Percentiles rank a stretch among this genome's conserved stretches.
phyloP scores from a whole-genome alignment of 1,140 invertebrate genomes.

The Aphelenchoides fujianensis region DNA sequence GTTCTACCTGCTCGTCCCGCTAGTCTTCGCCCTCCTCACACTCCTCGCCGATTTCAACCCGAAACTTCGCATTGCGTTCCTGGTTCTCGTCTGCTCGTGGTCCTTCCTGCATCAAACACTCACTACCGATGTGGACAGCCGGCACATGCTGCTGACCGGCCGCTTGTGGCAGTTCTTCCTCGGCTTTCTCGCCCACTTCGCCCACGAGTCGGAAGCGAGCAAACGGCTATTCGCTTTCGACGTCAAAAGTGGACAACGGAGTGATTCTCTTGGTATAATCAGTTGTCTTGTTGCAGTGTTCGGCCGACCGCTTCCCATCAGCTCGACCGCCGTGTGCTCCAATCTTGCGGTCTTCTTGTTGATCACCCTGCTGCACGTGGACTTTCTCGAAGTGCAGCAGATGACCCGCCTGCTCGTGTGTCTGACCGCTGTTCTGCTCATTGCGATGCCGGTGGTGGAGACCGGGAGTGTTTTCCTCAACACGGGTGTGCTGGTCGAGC shows the following conservation, averaged over 20 bases:
- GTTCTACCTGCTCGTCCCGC: constrained; percentile 46
- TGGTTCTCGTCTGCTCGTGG: not conserved
- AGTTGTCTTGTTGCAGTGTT: constrained; percentile 13
- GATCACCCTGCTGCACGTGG: constrained; percentile 4
- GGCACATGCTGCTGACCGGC: constrained; percentile 11
- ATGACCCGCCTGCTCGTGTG: constrained; percentile 12
- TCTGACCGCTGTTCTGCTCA: constrained; percentile 8
- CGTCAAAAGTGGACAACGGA: not conserved
- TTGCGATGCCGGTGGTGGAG: not conserved
- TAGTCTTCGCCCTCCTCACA: constrained; percentile 25
- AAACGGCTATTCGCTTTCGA: not conserved
- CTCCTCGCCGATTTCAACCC: not conserved
- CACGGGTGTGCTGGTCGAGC: constrained; percentile 17
- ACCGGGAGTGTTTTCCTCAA: not conserved
- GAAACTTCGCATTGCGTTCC: not conserved
- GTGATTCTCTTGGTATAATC: not conserved
- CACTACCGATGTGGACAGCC: constrained; percentile 11
- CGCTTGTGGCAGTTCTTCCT: constrained; percentile 45
- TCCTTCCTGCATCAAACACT: constrained; percentile 10
- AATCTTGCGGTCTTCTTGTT: not conserved
- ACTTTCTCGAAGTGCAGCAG: not conserved
- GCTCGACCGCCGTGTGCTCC: not conserved
- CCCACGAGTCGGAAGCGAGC: not conserved
- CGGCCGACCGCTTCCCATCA: not conserved
- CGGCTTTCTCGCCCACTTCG: constrained; percentile 36